phyloP scores from a whole-genome alignment of 2,888 invertebrate species.

The Temnothorax ravouxi region DNA sequence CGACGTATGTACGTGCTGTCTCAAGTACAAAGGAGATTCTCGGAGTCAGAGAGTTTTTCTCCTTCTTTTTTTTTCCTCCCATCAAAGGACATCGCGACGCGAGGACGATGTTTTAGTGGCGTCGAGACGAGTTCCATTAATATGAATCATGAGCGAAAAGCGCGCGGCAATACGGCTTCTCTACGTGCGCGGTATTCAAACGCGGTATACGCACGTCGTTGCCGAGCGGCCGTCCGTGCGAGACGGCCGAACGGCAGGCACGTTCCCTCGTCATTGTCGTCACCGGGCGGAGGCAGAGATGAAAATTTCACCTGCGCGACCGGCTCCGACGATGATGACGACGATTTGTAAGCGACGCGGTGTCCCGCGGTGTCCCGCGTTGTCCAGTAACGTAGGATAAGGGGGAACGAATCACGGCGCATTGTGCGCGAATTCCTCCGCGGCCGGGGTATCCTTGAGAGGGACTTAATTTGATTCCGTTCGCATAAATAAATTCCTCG shows the following conservation, averaged over 20 bases:
- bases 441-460: not conserved
- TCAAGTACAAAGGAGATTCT: not conserved
- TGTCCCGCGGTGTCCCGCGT: not conserved
- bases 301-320: conserved; percentile 35
- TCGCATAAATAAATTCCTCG: not conserved
- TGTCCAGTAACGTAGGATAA: not conserved
- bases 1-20: not conserved
- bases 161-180: conserved; percentile 1
- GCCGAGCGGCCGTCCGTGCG: not conserved
- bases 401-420: not conserved
- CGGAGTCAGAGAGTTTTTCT: not conserved
- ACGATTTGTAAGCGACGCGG: conserved; percentile 46
- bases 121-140: conserved; percentile 55
- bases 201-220: not conserved
- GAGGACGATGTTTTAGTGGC: conserved; percentile 33
- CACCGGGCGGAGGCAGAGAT: conserved; percentile 15
- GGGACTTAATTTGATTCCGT: not conserved
- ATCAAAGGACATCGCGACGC: not conserved
- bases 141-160: conserved; percentile 60
- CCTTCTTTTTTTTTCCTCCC: not conserved
- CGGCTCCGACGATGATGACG: conserved; percentile 17
- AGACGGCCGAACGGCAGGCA: conserved; percentile 10
- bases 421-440: no score
- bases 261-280: conserved; percentile 33
- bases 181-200: conserved; percentile 44